These are phyloP conservation scores for Sminthurides bifidus DNA, from an alignment of 1,140 invertebrate species.

Conservation along the genomic window DNA sequence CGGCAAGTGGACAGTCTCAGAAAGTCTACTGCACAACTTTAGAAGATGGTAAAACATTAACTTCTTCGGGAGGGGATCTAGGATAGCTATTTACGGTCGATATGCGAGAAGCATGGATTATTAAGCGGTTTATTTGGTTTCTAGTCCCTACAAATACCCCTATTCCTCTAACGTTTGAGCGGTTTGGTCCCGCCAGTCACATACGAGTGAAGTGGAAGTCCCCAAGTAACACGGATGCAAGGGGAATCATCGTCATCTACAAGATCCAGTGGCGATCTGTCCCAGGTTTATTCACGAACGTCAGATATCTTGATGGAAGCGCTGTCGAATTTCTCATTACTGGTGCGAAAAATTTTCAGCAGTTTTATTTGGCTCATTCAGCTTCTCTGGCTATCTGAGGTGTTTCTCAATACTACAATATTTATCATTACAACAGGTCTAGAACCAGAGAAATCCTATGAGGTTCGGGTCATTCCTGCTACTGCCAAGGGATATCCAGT, in stretches of 20 bases:
- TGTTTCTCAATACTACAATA: background rate
- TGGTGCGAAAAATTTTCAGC: conserved; percentile 4
- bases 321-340: conserved; percentile 21
- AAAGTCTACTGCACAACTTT: conserved; percentile 18
- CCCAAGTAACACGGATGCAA: conserved; percentile 16
- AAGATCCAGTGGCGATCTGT: conserved; percentile 25
- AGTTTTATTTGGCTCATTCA: background rate
- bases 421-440: conserved; percentile 9
- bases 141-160: conserved; percentile 19
- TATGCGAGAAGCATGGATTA: background rate
- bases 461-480: conserved; percentile 20
- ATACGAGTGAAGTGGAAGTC: conserved; percentile 12
- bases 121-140: background rate
- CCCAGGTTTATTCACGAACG: conserved; percentile 19
- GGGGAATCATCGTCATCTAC: conserved; percentile 24
- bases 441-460: background rate
- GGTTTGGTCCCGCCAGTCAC: conserved; percentile 3
- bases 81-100: background rate
- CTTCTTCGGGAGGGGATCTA: background rate
- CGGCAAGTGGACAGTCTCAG: conserved; percentile 22
- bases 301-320: conserved; percentile 17
- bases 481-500: conserved; percentile 23
- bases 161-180: conserved; percentile 7
- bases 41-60: conserved; percentile 20
- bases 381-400: background rate